Evolutionary conservation across 2,888 invertebrate genomes (phyloP), one percentile per base, ranked within the genome.

Genomic region (Adineta ricciae): DNA sequence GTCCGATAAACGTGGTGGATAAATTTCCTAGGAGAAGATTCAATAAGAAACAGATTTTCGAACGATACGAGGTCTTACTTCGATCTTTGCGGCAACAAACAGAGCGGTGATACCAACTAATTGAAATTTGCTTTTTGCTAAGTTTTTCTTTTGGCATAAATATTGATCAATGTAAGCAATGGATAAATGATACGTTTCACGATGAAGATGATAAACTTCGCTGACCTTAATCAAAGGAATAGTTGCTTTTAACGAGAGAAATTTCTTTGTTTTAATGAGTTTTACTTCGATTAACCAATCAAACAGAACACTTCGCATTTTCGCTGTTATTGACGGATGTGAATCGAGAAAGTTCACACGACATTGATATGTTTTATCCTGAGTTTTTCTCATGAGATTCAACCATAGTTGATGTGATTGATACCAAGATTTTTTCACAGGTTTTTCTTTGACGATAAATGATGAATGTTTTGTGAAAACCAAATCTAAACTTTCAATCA

Each of bases 91-190:
- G 32, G 98, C 97, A 88, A 99, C 94, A 91, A 97, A 97, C 84
- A 99, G 92, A 88, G 96, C 95, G 7, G 98, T 96, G 87, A 97
- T 95, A 87, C 96, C 97, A 91, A 98, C 94, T 86, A 99, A 93
- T 91, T 99, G 99, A 86, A 99, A 92, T 88, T 95, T 94, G 87
- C 94, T 94, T 91, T 96, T 96, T 86, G 94, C 94, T 85, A 96
- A 93, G 89, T 94, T 93, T 83, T 87, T 86, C 32, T 88, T 88
- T n/a, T 92, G 93, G n/a, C 94, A 93, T 86, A 98, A 92, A 91
- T 95, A 98, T 86, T 98, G 93, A 91, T 99, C 99, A 83, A 98
- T 93, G 90, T 95, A 98, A 90, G 99, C 97, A 88, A 96, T 93
- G 16, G 96, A 94, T 87, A 98, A 92, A 90, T 97, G 96, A 91